Percentiles rank a stretch among this genome's conserved stretches.
Evolutionary conservation across 2,113 vertebrate genomes (phyloP).

Genomic region (Colius striatus): DNA sequence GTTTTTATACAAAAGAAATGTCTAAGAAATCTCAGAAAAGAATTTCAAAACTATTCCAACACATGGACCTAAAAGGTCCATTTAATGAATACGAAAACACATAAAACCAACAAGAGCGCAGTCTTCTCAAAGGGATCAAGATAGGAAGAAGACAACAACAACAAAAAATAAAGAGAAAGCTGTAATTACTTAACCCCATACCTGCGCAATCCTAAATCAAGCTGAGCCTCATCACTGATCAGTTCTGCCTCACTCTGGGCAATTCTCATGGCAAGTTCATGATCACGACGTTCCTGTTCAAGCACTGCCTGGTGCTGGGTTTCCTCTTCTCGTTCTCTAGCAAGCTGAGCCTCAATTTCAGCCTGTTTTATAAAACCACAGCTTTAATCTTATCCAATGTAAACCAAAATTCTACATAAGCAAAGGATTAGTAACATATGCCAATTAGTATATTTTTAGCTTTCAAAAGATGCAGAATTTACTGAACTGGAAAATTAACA

Average conservation of each 20-base stretch:
- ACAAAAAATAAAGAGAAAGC: background rate
- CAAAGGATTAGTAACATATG: background rate
- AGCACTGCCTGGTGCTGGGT: conserved; percentile 84
- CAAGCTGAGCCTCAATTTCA: conserved; percentile 91
- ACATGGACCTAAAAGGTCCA: background rate
- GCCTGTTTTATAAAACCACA: conserved; percentile 70
- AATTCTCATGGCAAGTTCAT: conserved; percentile 93
- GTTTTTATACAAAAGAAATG: background rate
- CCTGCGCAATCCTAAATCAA: conserved; percentile 87
- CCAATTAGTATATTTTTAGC: background rate
- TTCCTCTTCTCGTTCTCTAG: conserved; percentile 87
- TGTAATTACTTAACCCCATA: conserved; percentile 45
- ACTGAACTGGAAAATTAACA: background rate
- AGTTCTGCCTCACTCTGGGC: conserved; percentile 94
- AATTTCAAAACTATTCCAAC: background rate
- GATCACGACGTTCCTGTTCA: conserved; percentile 93
- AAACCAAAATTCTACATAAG: background rate
- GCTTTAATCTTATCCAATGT: background rate
- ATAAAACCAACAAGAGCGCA: background rate
- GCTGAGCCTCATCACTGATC: conserved; percentile 86
- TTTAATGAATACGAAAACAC: background rate
- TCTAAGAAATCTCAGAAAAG: background rate
- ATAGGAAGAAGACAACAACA: background rate
- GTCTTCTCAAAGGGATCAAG: background rate
- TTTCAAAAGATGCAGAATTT: background rate